These are phyloP conservation scores for Holothuria glaberrima DNA, from an alignment of 35 echinoderm and acorn worm species.

Conservation along the genomic window DNA sequence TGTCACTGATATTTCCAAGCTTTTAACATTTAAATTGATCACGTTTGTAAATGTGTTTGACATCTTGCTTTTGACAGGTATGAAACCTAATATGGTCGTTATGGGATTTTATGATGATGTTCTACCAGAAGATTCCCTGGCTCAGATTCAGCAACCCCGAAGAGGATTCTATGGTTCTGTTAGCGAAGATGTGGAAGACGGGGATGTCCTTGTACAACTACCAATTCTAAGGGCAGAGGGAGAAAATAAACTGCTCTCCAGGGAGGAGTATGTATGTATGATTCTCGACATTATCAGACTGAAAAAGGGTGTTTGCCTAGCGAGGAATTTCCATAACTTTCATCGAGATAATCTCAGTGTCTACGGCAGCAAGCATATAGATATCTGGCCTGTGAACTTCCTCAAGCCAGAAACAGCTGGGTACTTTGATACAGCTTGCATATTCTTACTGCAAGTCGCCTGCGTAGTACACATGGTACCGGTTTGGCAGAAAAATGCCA, in stretches of 20 bases:
- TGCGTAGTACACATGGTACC: conserved; percentile 94
- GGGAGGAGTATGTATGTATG: conserved; percentile 82
- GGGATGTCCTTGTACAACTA: conserved; percentile 50
- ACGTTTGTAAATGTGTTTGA: no score
- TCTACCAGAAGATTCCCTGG: conserved; percentile 67
- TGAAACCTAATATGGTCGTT: conserved; percentile 94
- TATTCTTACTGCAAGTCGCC: conserved; percentile 89
- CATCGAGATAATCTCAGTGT: conserved; percentile 61
- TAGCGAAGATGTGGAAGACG: conserved; percentile 55
- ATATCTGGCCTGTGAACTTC: conserved; percentile 97
- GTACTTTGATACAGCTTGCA: conserved; percentile 92
- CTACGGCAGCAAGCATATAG: conserved; percentile 43
- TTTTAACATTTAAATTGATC: no score
- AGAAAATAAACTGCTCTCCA: conserved; percentile 56
- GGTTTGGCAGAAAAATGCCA: conserved; percentile 72
- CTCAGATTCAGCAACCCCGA: background rate
- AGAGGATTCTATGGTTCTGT: conserved; percentile 35
- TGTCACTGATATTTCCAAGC: no score
- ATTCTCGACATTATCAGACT: conserved; percentile 74
- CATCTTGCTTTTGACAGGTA: conserved; percentile 58
- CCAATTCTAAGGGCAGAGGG: conserved; percentile 52
- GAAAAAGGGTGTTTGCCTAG: conserved; percentile 83
- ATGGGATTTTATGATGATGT: conserved; percentile 91
- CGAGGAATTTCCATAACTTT: conserved; percentile 72
- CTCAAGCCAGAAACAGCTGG: conserved; percentile 93